These are phyloP conservation scores for Digitonthophagus gazella DNA, from an alignment of 2,888 invertebrate species.

Conservation along the genomic window DNA sequence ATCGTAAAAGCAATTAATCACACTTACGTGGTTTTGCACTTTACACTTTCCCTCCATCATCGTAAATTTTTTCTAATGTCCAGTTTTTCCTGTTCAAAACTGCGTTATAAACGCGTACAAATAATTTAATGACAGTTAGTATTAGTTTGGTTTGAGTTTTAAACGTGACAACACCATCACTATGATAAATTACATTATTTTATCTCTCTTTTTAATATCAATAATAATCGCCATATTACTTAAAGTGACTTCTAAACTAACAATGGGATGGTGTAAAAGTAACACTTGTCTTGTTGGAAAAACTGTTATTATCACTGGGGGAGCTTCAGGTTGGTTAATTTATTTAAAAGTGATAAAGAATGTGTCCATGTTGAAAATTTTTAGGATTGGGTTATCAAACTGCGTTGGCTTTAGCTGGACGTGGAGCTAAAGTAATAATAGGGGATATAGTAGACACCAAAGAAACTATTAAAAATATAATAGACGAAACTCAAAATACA, in stretches of 20 bases:
- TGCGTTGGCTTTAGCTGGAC: slow-evolving; percentile 49
- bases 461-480: slow-evolving; percentile 40
- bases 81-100: no score
- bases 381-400: slow-evolving; percentile 52
- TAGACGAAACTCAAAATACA: slow-evolving; percentile 41
- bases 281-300: slow-evolving; percentile 43
- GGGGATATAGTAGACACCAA: slow-evolving; percentile 51
- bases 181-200: no score
- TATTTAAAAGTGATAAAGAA: not conserved
- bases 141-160: no score
- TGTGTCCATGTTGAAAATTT: slow-evolving; percentile 18
- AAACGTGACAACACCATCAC: no score
- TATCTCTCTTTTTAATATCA: not conserved
- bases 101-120: no score
- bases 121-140: no score
- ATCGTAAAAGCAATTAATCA: no score
- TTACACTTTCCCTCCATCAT: no score
- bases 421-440: slow-evolving; percentile 56
- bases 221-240: not conserved
- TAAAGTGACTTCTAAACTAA: slow-evolving; percentile 23
- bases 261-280: slow-evolving; percentile 41
- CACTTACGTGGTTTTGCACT: no score
- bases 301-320: slow-evolving; percentile 46
- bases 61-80: no score
- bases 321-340: slow-evolving; percentile 21